Evolutionary conservation across 2,888 invertebrate genomes (phyloP), one percentile per base, ranked within the genome.

Genomic region (Cabera pusaria): DNA sequence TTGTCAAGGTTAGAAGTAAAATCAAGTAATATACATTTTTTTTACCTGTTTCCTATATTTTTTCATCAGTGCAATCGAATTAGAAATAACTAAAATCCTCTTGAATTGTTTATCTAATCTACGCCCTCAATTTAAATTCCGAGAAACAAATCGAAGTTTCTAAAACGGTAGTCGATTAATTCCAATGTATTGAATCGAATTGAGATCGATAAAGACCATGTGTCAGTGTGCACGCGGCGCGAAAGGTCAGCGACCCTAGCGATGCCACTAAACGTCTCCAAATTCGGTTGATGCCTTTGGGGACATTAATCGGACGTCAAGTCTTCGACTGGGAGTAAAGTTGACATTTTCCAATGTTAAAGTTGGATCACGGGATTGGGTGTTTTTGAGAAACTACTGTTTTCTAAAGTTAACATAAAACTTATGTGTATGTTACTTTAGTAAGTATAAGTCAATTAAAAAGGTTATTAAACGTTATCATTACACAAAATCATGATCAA

Each of bases 221-320:
- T 57, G 53, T 51, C 50, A 64, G 67, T 72, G 71, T 65, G 63
- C 60, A 52, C 63, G 54, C 58, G 47, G 52, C 49, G 53, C 60
- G 44, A 67, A 44, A 67, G 85, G 81, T 78, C 79, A 54, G 14
- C 49, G 80, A 82, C 79, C 82, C 47, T 63, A 29, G 38, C 69
- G 59, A 74, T 79, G 79, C 77, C 77, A 31, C 32, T 28, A 22
- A 39, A 39, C 32, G 35, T 44, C 44, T 44, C 24, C 38, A 25
- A 82, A 82, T 84, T 84, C 70, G 71, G 81, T 61, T 60, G 64
- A 61, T 64, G 59, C 59, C 65, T 59, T 57, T 59, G 70, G 61
- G 63, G 77, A 77, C 80, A 79, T 80, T 81, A 82, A 82, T 85
- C 80, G 78, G 70, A 71, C 68, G 74, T 49, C 49, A 49, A 28